Percentiles rank a stretch among this genome's conserved stretches.
phyloP scores from a whole-genome alignment of 1,140 invertebrate species.

The Harlomillsia oculata region DNA sequence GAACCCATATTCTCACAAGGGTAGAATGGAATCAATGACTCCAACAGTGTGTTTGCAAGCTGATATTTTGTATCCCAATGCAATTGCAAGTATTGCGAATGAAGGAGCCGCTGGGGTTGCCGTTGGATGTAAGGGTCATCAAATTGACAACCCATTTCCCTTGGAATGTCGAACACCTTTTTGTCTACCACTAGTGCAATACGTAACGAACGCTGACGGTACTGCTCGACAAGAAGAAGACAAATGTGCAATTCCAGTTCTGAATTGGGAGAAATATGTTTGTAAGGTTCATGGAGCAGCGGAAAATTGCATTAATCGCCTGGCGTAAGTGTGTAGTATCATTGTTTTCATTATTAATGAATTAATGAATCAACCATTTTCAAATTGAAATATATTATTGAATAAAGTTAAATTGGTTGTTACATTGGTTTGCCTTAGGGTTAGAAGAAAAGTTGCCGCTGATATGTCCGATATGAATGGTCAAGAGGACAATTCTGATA shows the following conservation, averaged over 20 bases:
- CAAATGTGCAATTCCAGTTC: constrained; percentile 25
- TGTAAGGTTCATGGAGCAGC: too few relatives aligned
- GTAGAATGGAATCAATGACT: constrained; percentile 1
- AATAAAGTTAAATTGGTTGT: too few relatives aligned
- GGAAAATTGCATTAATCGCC: too few relatives aligned
- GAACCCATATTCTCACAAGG: neutral
- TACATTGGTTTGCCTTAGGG: too few relatives aligned
- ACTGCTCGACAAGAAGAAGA: constrained; percentile 13
- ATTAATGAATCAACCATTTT: too few relatives aligned
- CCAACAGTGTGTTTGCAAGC: constrained; percentile 14
- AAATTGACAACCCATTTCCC: constrained; percentile 29
- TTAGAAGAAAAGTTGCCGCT: too few relatives aligned
- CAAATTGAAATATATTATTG: too few relatives aligned
- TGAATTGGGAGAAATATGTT: constrained; percentile 33
- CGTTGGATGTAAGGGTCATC: constrained; percentile 28
- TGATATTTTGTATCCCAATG: constrained; percentile 30
- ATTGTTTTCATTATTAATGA: too few relatives aligned
- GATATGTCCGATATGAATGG: too few relatives aligned
- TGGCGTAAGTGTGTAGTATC: too few relatives aligned
- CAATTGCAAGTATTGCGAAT: neutral
- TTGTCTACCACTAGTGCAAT: constrained; percentile 24
- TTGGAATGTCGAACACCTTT: constrained; percentile 16
- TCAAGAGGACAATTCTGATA: too few relatives aligned
- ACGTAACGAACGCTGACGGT: neutral
- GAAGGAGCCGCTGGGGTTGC: neutral